These are phyloP conservation scores for Steatornis caripensis DNA, from an alignment of 2,113 vertebrate genomes.

Conservation along the genomic window DNA sequence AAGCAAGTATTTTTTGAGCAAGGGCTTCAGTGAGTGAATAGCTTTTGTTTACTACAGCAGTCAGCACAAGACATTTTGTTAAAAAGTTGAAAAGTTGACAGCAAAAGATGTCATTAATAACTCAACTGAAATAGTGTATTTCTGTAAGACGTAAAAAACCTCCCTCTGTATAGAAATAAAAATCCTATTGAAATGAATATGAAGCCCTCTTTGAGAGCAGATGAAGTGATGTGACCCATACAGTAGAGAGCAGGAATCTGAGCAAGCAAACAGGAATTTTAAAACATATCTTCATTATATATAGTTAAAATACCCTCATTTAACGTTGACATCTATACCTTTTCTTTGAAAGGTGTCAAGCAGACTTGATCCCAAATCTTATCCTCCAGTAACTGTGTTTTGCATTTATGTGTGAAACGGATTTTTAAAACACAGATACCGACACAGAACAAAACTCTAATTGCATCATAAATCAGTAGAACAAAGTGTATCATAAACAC, in stretches of 20 bases:
- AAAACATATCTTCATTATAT: not conserved
- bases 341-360: not conserved
- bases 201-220: not conserved
- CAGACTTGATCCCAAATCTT: not conserved
- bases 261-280: not conserved
- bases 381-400: not conserved
- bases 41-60: not conserved
- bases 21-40: not conserved
- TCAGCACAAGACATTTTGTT: not conserved
- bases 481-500: not conserved
- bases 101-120: not conserved
- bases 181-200: not conserved
- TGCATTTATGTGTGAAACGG: not conserved
- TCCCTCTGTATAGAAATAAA: not conserved
- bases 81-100: not conserved
- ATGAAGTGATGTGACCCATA: not conserved
- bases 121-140: not conserved
- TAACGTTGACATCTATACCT: not conserved
- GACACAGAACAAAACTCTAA: not conserved
- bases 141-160: not conserved
- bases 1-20: not conserved
- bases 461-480: not conserved
- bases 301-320: not conserved
- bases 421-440: not conserved
- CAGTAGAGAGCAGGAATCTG: not conserved